Base-by-base conservation (phyloP, 1,140 invertebrate genomes). In the Caenorhabditis elegans region DNA sequence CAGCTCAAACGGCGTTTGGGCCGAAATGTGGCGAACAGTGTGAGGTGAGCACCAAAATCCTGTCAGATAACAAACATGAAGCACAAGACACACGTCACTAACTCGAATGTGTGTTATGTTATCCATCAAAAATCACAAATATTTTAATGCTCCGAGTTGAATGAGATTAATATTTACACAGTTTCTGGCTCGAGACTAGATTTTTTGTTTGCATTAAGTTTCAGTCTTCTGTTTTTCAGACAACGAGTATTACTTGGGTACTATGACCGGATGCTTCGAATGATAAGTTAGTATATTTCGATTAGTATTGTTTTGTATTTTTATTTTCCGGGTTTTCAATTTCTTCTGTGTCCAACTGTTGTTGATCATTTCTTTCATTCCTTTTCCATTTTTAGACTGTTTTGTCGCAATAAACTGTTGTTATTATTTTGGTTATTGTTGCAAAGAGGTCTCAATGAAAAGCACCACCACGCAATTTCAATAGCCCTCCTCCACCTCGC, bases 31-130 rank as follows among this genome's bases (percentile, higher is more conserved):
- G 60, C 34, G 17, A 70, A 70, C 34, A 70, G 60, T 39, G 22
- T 22, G 60, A 70, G 60, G 60, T 70, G 8, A 22, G 60, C 34
- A 39, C n/a, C n/a, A n/a, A n/a, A 39, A 70, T 70, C 60, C 60
- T 70, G 60, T 43, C 13, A 70, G 55, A 55, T 55, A 26, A 55
- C 51, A 31, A 70, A 70, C 34, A 70, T 70, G 60, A 70, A 60
- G 24, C 55, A 60, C 34, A 70, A 70, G 34, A 39, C 60, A 70
- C 60, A 39, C 60, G 60, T 70, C 60, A 70, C 60, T 39, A 39
- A 43, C 34, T 70, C 19, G 28, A 34, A 26, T 53, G 11, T n/a
- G n/a, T n/a, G n/a, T n/a, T n/a, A n/a, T n/a, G n/a, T n/a, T n/a
- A 60, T 60, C 53, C 53, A 60, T 60, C 28, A 39, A 70, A 70